Conservation (phyloP, 1,140 invertebrate genomes). For the Drosophila nikananu region DNA sequence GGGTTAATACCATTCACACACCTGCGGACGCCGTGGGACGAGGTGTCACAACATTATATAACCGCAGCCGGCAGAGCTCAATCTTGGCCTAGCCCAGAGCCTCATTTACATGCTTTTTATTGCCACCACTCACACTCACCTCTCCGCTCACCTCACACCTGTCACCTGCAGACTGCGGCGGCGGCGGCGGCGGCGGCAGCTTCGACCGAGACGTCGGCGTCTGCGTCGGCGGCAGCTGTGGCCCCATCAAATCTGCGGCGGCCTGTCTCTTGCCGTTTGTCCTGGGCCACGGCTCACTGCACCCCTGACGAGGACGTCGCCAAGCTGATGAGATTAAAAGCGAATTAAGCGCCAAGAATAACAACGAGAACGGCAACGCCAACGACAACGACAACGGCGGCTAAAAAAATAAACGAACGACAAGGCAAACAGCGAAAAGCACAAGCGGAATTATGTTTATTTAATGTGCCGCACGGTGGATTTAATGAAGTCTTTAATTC, state of each 20-base stretch:
- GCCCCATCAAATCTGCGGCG: slow-evolving; percentile 60
- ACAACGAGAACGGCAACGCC: slow-evolving; percentile 37
- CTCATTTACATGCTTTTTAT: slow-evolving; percentile 75
- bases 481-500: slow-evolving; percentile 72
- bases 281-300: slow-evolving; percentile 57
- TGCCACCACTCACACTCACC: slow-evolving; percentile 37
- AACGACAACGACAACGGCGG: slow-evolving; percentile 23
- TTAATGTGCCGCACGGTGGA: slow-evolving; percentile 58
- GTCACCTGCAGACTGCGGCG: slow-evolving; percentile 60
- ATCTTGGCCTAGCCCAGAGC: slow-evolving; percentile 45
- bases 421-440: slow-evolving; percentile 40
- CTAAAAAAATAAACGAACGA: slow-evolving; percentile 38
- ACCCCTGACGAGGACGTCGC: slow-evolving; percentile 44
- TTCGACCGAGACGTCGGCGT: slow-evolving; percentile 5
- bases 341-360: slow-evolving; percentile 66
- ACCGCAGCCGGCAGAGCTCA: slow-evolving; percentile 46
- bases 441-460: slow-evolving; percentile 65
- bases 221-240: slow-evolving; percentile 37
- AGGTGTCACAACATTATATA: slow-evolving; percentile 55
- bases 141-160: slow-evolving; percentile 34
- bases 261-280: slow-evolving; percentile 41
- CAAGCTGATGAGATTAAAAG: slow-evolving; percentile 74
- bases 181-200: slow-evolving; percentile 7
- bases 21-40: slow-evolving; percentile 40
- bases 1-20: slow-evolving; percentile 45